Percentiles rank a stretch among this genome's conserved stretches.
phyloP scores from a whole-genome alignment of 2,113 vertebrate genomes.

The Dicentrarchus labrax region DNA sequence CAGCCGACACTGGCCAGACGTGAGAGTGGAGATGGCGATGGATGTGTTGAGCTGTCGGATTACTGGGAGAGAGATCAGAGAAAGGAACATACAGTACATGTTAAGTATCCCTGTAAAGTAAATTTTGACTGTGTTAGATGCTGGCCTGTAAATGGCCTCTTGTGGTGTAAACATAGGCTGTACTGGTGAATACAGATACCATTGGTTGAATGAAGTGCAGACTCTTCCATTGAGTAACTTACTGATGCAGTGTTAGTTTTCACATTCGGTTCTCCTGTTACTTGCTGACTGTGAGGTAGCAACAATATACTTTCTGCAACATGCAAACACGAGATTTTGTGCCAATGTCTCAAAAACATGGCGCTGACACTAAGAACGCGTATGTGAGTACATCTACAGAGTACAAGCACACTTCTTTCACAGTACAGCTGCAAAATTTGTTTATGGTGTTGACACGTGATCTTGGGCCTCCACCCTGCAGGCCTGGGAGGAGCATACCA shows the following conservation, averaged over 20 bases:
- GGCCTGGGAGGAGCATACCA: constrained; percentile 42
- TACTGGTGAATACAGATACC: not conserved
- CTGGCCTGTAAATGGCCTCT: not conserved
- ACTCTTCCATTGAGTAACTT: not conserved
- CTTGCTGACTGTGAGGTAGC: not conserved
- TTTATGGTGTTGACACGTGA: constrained; percentile 38
- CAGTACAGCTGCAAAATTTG: constrained; percentile 20
- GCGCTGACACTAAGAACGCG: not conserved
- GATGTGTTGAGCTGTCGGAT: constrained; percentile 96
- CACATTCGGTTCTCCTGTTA: not conserved
- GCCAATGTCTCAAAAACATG: not conserved
- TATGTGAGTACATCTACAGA: not conserved
- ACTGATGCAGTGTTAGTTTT: constrained; percentile 5
- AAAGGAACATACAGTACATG: not conserved
- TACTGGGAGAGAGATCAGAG: constrained; percentile 81
- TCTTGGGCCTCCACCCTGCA: constrained; percentile 34
- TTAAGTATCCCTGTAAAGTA: not conserved
- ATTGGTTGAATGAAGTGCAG: not conserved
- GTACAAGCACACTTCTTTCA: constrained; percentile 16
- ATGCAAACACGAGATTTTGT: not conserved
- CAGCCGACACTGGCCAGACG: constrained; percentile 95
- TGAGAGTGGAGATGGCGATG: constrained; percentile 93
- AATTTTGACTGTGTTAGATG: not conserved
- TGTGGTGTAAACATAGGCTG: not conserved
- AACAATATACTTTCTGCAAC: not conserved